Evolutionary conservation across 2,797 vertebrate species (phyloP).

Genomic region (Scolopax bukidnonensis): DNA sequence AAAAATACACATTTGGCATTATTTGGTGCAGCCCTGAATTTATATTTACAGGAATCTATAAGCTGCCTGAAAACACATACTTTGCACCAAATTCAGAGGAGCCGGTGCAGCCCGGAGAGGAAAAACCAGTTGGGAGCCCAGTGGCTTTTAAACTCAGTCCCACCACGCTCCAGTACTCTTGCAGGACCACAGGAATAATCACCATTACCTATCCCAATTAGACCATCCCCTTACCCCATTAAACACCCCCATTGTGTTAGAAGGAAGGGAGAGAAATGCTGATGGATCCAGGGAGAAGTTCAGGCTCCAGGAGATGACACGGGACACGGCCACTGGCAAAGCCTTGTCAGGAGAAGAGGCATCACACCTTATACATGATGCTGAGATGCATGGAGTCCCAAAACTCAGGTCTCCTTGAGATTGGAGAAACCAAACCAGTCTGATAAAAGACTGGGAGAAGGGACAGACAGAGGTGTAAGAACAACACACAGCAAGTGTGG

Average conservation of each 20-base stretch:
- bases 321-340: fast-evolving
- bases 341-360: neutral
- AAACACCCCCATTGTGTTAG: neutral
- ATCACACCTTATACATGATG: fast-evolving
- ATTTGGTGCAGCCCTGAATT: constrained; percentile 7
- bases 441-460: neutral
- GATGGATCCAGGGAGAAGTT: neutral
- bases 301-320: neutral
- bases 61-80: neutral
- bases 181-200: neutral
- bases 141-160: neutral
- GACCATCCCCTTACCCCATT: neutral
- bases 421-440: neutral
- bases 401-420: neutral
- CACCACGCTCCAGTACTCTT: fast-evolving
- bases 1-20: constrained; percentile 45
- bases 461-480: neutral
- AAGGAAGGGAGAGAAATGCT: neutral
- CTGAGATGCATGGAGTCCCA: fast-evolving
- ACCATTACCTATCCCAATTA: neutral
- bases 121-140: neutral
- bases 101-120: neutral
- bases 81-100: neutral
- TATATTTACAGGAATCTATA: constrained; percentile 38
- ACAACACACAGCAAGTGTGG: fast-evolving